Conservation (phyloP, 2,113 vertebrate species). For the Paramormyrops kingsleyae region DNA sequence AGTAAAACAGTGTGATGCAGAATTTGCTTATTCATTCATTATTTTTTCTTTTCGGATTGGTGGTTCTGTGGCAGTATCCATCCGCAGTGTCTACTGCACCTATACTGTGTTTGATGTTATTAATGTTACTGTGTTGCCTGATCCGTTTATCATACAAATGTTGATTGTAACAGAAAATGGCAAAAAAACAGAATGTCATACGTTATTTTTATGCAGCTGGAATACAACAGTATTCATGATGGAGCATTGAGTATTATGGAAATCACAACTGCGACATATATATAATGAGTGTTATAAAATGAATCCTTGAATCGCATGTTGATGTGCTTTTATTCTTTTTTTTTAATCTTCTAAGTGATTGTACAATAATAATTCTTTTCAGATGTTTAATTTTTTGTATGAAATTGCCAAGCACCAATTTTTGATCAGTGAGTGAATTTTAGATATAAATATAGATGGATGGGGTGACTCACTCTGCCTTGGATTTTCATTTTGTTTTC, state of each 20-base stretch:
- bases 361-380: not conserved
- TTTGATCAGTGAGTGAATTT: not conserved
- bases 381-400: not conserved
- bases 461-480: not conserved
- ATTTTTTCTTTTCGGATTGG: constrained; percentile 1
- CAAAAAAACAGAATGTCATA: not conserved
- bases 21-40: not conserved
- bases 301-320: not conserved
- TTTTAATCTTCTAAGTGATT: not conserved
- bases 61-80: not conserved
- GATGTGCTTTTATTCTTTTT: not conserved
- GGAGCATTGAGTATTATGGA: not conserved
- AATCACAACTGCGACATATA: not conserved
- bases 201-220: not conserved
- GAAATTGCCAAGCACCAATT: not conserved
- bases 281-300: not conserved
- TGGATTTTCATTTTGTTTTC: not conserved
- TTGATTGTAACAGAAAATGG: not conserved
- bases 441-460: not conserved
- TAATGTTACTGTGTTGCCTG: not conserved
- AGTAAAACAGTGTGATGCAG: constrained; percentile 14
- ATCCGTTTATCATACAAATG: not conserved
- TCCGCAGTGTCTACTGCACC: not conserved
- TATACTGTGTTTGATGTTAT: not conserved
- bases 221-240: not conserved